Base-by-base conservation (phyloP, 2,888 invertebrate species). In the Andrena bicolor region DNA sequence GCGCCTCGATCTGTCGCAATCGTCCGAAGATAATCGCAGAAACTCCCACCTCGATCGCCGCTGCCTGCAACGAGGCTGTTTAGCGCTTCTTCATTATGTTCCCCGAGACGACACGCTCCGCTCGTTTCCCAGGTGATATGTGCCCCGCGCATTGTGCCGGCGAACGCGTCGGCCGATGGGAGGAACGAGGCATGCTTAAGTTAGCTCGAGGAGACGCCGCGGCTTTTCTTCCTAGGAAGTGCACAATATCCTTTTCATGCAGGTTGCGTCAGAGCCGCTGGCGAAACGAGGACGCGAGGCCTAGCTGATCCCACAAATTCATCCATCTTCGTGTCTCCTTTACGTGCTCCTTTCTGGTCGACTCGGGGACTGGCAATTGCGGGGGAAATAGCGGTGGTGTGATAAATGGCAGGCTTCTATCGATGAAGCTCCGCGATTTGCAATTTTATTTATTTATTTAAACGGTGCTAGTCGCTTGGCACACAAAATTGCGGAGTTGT, bases 61-160 rank as follows among this genome's bases (percentile, higher is more conserved):
- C 23, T n/a, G 58, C 30, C 58, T 69, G 48, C 64, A 58, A 72
- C 20, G 28, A 13, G 26, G 60, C 49, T 66, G 49, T 41, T 83
- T 83, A 83, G 83, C 69, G 64, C 28, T 58, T 72, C 68, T 58
- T 53, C 53, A 64, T 71, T 84, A 71, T 78, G 60, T 58, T 41
- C 49, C 16, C 53, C 69, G 53, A 60, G 56, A 26, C 72, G 76
- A 82, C 61, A 83, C 41, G 75, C 75, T 75, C 26, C 61, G 30
- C 56, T 69, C 72, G 72, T 61, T 83, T 79, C 71, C 71, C 61
- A 78, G 51, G 51, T 81, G 79, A 68, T 73, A 56, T 58, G 41
- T 58, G 64, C 66, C 63, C 41, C 65, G 26, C 48, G 64, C n/a
- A 69, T 74, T 77, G 53, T 77, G 69, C 49, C n/a, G 23, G 53